Base-by-base conservation (phyloP, 2,888 invertebrate species). In the Euproctis similis region DNA sequence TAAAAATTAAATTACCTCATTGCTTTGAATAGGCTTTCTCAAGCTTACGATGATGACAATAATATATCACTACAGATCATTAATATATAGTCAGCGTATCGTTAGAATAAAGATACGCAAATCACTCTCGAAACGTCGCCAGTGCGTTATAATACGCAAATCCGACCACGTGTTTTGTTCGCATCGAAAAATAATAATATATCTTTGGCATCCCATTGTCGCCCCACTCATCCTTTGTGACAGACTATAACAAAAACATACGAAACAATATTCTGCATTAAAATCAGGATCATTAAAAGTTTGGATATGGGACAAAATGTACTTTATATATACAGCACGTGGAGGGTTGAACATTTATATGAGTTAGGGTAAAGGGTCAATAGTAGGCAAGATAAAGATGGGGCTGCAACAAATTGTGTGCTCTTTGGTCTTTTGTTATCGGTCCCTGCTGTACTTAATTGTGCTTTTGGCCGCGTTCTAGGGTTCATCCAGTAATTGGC, bases 301-400 rank as follows among this genome's bases (percentile, higher is more conserved):
- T 32, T 28, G 14, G 26, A 24, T 32, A 34, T 25, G 39, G 47
- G 31, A 34, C 44, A 39, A 48, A 49, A 45, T 54, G 41, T 37
- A 26, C 53, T 44, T 36, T 31, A 34, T 26, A n/a, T n/a, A n/a
- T n/a, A n/a, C 19, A 21, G 25, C 40, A 43, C 42, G 50, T 49
- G 53, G 58, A 60, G 72, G 71, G 71, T 58, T 45, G 55, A 57
- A 57, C 54, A 50, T 47, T 62, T 62, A n/a, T 63, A 63, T 69
- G 71, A 74, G 80, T 76, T 81, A 73, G 80, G 80, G 78, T 77
- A 78, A 81, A 81, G 74, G 82, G 82, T 84, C 82, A 81, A 72
- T 75, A 77, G 73, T 78, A 62, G 65, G 62, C 63, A 68, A 68
- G 70, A 76, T 78, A 78, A 76, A 82, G 80, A 80, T 75, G 75